Evolutionary conservation across 2,888 invertebrate species (phyloP), one percentile per base, ranked within the genome.

Genomic region (Thereva nobilitata): DNA sequence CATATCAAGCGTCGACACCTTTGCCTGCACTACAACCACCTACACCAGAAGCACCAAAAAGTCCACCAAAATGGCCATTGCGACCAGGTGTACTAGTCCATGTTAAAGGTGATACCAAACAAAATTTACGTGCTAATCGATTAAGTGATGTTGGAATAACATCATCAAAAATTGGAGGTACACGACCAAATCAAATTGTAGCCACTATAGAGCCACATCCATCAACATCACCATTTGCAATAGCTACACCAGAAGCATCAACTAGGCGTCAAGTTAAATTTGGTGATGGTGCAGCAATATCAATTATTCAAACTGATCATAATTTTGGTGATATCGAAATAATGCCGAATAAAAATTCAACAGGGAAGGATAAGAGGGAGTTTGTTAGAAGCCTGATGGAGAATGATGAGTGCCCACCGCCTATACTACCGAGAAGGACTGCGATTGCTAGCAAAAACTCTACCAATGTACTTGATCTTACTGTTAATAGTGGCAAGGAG

Each of bases 21-120:
- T 45, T 70, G 70, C 71, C 73, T 67, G 44, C 71, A 63, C 54
- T 71, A 52, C 64, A 71, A 55, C 67, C 67, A 42, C 9, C 38
- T 38, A 38, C 69, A 68, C 68, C 71, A 66, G 73, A 75, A 68
- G 73, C 77, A 71, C 81, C 81, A 45, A 81, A 80, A 74, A 80
- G 80, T 68, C 81, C 81, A 66, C 81, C 81, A 49, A 79, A 91
- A 77, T 95, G 94, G 94, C 94, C 94, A 6, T 81, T 93, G 68
- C 90, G 92, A 76, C 93, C 94, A 3, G 94, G 94, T 63, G 93
- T 94, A 64, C 84, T 94, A 75, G 90, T 94, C 56, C 94, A 94
- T 78, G 89, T 93, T 35, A 80, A 79, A 73, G 78, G 76, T 69
- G 93, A 93, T 82, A 91, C 91, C 66, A 87, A 90, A 78, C 90